Evolutionary conservation across 2,113 vertebrate genomes (phyloP), one percentile per base, ranked within the genome.

Genomic region (Gobius niger): DNA sequence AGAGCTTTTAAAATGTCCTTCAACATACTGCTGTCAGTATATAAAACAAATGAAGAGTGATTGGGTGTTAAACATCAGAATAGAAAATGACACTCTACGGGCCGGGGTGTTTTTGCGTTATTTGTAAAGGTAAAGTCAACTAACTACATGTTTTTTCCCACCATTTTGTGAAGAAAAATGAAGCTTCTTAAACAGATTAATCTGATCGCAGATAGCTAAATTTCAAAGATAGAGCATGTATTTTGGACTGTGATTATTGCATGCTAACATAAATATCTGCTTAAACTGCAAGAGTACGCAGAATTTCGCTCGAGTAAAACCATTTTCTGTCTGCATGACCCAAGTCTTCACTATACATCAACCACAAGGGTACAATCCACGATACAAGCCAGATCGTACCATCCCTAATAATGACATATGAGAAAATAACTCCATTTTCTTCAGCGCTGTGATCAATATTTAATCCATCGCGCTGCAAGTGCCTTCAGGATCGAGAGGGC

Each of bases 371-470:
- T n/a, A 54, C 63, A 68, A 77, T 82, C 67, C n/a, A 24, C 46
- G 53, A 52, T 16, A 34, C 7, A 47, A 3, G 9, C 61, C 54
- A 68, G 62, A 46, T 15, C 40, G 50, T 59, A 49, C 15, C 14
- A 14, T 59, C 46, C 7, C 72, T 73, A 65, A 54, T 83, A 80
- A 89, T 70, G 82, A 81, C 72, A 84, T 41, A 57, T 40, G 65
- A 62, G 47, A 85, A 86, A 85, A 84, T 75, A 88, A 86, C 81
- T 88, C 54, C 10, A 88, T 86, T 89, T 75, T 81, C 73, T 60
- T 62, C 51, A 85, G 70, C 80, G 53, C 77, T 85, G 84, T 90
- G 89, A 93, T 92, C 88, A 85, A 90, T 94, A 87, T 85, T 80
- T 93, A 93, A 94, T 93, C 89, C 92, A 88, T 88, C 64, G 69